These are phyloP conservation scores for Notospermus geniculatus DNA, from an alignment of 1,140 invertebrate genomes.

Conservation along the genomic window DNA sequence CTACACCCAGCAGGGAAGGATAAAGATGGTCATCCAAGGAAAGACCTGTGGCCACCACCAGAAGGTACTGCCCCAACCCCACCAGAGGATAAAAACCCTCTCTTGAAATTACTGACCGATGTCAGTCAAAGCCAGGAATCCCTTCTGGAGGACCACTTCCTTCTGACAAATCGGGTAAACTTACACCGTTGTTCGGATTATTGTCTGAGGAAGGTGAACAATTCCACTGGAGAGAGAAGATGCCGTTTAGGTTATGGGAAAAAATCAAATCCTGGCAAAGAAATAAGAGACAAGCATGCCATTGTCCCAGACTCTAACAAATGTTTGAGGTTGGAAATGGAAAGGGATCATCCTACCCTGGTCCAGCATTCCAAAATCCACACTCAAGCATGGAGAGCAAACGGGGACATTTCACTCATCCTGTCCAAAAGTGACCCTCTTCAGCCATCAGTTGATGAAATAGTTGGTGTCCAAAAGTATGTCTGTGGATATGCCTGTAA, in stretches of 20 bases:
- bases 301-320: not conserved
- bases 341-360: not conserved
- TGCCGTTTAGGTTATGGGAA: not conserved
- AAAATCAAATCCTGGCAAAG: not conserved
- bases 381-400: not conserved
- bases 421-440: not conserved
- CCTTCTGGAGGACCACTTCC: conserved; percentile 15
- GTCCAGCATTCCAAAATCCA: conserved; percentile 4
- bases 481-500: conserved; percentile 5
- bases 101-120: conserved; percentile 22
- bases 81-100: conserved; percentile 18
- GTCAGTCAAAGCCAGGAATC: conserved; percentile 20
- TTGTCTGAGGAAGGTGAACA: conserved; percentile 13
- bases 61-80: conserved; percentile 19
- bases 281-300: not conserved
- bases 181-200: conserved; percentile 22
- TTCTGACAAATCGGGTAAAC: conserved; percentile 20
- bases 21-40: conserved; percentile 20
- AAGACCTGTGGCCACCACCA: conserved; percentile 22
- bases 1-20: conserved; percentile 17
- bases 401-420: conserved; percentile 8
- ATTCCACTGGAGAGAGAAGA: not conserved
- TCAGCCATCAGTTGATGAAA: not conserved
- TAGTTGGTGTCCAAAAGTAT: not conserved
- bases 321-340: not conserved